Evolutionary conservation across 2,888 invertebrate genomes (phyloP).

Genomic region (Meghimatium bilineatum): DNA sequence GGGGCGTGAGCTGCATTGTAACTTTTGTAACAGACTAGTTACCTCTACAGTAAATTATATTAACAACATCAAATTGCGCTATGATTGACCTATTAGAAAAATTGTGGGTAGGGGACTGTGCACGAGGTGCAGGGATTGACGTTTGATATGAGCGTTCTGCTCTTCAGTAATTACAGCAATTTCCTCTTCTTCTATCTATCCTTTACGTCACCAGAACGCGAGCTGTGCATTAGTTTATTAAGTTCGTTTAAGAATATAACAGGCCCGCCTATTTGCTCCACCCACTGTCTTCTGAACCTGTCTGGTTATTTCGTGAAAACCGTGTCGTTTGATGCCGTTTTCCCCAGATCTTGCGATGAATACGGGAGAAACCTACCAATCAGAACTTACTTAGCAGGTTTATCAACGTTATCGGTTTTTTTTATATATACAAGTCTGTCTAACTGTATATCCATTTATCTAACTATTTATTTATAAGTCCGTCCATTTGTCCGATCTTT

Average conservation of each 20-base stretch:
- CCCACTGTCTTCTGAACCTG: not conserved
- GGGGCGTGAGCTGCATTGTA: not conserved
- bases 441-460: no score
- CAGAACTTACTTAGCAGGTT: no score
- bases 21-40: not conserved
- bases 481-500: not conserved
- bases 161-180: not conserved
- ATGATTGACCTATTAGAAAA: not conserved
- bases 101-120: not conserved
- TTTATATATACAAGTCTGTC: no score
- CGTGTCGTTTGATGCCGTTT: no score
- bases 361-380: no score
- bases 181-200: not conserved
- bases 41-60: not conserved
- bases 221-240: not conserved
- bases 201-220: not conserved
- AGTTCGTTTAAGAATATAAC: not conserved
- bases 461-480: no score
- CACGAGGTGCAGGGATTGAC: not conserved
- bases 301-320: not conserved
- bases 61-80: not conserved
- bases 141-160: not conserved
- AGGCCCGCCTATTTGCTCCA: not conserved
- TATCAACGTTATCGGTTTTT: no score
- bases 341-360: no score